A percentile compares a stretch with the other conserved stretches of the same genome.
These are phyloP conservation scores for Cynodonichthys magdalenae DNA, from an alignment of 2,797 vertebrate genomes.

Conservation along the genomic window DNA sequence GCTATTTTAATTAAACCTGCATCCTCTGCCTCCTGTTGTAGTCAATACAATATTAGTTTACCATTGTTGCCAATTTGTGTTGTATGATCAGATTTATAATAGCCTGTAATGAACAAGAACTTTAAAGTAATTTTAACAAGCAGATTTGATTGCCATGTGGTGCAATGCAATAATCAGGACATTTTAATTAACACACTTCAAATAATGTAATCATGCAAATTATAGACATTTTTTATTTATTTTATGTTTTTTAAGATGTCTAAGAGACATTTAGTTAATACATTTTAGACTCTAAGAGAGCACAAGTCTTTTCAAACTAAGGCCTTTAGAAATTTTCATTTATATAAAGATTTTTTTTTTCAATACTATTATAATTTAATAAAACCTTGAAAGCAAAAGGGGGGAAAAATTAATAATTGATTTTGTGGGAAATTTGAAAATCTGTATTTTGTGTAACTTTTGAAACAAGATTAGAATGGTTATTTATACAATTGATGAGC, in stretches of 20 bases:
- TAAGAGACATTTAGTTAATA: too few species aligned
- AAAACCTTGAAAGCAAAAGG: too few species aligned
- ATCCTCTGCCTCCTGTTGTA: not conserved
- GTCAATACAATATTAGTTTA: constrained; percentile 11
- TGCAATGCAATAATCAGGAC: not conserved
- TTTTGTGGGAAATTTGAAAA: too few species aligned
- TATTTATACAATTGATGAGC: too few species aligned
- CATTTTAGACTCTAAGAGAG: too few species aligned
- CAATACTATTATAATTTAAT: too few species aligned
- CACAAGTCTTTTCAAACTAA: too few species aligned
- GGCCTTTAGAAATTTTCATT: too few species aligned
- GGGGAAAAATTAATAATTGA: too few species aligned
- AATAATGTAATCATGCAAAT: not conserved
- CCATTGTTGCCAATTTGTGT: not conserved
- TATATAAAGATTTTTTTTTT: too few species aligned
- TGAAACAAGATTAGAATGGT: too few species aligned
- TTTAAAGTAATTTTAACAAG: constrained; percentile 3
- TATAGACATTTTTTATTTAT: not conserved
- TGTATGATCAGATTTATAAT: not conserved
- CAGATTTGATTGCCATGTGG: constrained; percentile 11
- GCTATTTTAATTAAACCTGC: not conserved
- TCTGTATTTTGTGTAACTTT: too few species aligned
- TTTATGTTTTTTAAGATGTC: not conserved
- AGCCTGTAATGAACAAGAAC: constrained; percentile 3
- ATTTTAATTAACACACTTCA: not conserved